These are phyloP conservation scores for Avahi laniger DNA, from an alignment of 2,797 vertebrate genomes.

Conservation along the genomic window DNA sequence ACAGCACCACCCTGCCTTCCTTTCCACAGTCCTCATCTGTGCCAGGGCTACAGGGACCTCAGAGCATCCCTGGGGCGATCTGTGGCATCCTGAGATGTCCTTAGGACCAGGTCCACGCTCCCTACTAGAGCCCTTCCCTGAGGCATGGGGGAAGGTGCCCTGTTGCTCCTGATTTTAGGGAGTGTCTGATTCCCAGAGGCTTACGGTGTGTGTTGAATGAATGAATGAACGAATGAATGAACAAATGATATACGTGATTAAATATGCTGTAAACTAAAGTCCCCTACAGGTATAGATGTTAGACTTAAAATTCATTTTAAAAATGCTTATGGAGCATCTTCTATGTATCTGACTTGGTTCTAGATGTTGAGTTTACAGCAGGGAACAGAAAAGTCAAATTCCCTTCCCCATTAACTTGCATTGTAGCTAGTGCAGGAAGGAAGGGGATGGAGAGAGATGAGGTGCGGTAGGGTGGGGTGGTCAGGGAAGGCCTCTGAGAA, in stretches of 20 bases:
- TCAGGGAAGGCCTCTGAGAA: neutral
- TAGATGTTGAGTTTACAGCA: neutral
- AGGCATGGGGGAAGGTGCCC: neutral
- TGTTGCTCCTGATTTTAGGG: neutral
- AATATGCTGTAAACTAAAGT: neutral
- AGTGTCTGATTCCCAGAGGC: neutral
- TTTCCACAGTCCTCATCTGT: neutral
- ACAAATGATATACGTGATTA: neutral
- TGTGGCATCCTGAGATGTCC: neutral
- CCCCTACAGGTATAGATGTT: neutral
- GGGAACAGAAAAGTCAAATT: neutral
- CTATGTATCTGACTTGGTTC: neutral
- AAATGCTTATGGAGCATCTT: neutral
- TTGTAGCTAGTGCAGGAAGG: neutral
- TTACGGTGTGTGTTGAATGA: neutral
- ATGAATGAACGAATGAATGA: conserved; percentile 10
- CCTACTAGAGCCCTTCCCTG: neutral
- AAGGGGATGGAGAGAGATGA: neutral
- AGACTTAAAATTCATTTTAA: neutral
- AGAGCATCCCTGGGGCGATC: neutral
- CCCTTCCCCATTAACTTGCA: neutral
- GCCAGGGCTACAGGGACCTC: neutral
- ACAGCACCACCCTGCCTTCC: neutral
- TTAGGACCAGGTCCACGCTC: neutral
- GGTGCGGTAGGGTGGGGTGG: neutral